phyloP scores from a whole-genome alignment of 2,888 invertebrate genomes.

The Taenaris catops region DNA sequence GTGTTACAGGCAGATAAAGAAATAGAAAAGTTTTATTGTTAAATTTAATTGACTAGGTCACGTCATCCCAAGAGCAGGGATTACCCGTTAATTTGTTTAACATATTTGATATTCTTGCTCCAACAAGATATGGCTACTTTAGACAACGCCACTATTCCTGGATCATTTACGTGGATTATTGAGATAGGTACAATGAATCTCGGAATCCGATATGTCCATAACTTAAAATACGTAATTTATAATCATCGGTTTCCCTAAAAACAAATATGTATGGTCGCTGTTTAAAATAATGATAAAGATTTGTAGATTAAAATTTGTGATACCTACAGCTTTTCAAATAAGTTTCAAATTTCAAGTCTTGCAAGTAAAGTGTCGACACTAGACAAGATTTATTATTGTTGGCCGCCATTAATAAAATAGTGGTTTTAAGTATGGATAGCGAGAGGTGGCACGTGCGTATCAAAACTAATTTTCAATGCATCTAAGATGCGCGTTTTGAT shows the following conservation, averaged over 20 bases:
- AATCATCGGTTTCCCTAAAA: constrained; percentile 6
- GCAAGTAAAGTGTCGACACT: constrained; percentile 51
- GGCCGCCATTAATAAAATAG: constrained; percentile 47
- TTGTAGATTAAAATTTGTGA: background rate
- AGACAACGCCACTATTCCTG: no score
- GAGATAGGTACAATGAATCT: no score
- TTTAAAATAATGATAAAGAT: background rate
- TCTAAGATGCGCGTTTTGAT: constrained; percentile 59
- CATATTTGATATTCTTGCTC: no score
- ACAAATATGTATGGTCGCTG: constrained; percentile 46
- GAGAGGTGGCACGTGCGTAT: constrained; percentile 49
- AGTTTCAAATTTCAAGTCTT: constrained; percentile 57
- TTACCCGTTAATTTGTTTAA: no score
- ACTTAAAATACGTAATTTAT: no score
- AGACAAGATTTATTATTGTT: constrained; percentile 58
- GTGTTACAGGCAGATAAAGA: no score
- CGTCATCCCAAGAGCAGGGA: no score
- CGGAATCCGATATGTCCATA: no score
- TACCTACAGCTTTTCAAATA: constrained; percentile 50
- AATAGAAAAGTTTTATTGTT: no score
- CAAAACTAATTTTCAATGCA: constrained; percentile 46
- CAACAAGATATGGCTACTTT: no score
- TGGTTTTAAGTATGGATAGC: constrained; percentile 39
- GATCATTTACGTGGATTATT: no score
- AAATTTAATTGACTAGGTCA: no score